These are phyloP conservation scores for Leptinotarsa rubiginosa DNA, from an alignment of 2,888 invertebrate genomes.

Conservation along the genomic window DNA sequence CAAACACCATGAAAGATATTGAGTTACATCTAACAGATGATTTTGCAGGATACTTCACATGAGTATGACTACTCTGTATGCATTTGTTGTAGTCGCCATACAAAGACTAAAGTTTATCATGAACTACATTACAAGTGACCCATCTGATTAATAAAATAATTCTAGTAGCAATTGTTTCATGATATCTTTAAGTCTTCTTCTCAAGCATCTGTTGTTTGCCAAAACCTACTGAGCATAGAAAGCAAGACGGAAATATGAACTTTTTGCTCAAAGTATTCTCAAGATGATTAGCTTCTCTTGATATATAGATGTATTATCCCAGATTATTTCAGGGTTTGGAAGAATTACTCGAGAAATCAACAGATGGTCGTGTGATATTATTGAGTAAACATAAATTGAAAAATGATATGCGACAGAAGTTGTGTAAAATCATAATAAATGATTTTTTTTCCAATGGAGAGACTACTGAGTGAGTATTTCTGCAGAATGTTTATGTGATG, in stretches of 20 bases:
- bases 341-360: slow-evolving; percentile 17
- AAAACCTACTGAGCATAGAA: slow-evolving; percentile 1
- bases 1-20: not conserved
- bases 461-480: not conserved
- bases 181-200: not conserved
- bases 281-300: not conserved
- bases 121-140: not conserved
- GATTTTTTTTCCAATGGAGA: not conserved
- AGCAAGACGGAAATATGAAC: not conserved
- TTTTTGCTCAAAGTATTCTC: not conserved
- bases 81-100: not conserved
- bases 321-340: slow-evolving; percentile 20
- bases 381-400: slow-evolving; percentile 5
- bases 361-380: slow-evolving; percentile 10
- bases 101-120: not conserved
- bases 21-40: not conserved
- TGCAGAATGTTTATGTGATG: not conserved
- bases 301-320: slow-evolving; percentile 5
- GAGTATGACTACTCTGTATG: not conserved
- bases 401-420: slow-evolving; percentile 20
- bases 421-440: slow-evolving; percentile 19
- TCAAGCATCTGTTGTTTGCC: not conserved
- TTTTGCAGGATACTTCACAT: not conserved
- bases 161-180: not conserved
- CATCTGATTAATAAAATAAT: not conserved